These are phyloP conservation scores for Drosophila lowei DNA, from an alignment of 1,140 invertebrate genomes.

Conservation along the genomic window DNA sequence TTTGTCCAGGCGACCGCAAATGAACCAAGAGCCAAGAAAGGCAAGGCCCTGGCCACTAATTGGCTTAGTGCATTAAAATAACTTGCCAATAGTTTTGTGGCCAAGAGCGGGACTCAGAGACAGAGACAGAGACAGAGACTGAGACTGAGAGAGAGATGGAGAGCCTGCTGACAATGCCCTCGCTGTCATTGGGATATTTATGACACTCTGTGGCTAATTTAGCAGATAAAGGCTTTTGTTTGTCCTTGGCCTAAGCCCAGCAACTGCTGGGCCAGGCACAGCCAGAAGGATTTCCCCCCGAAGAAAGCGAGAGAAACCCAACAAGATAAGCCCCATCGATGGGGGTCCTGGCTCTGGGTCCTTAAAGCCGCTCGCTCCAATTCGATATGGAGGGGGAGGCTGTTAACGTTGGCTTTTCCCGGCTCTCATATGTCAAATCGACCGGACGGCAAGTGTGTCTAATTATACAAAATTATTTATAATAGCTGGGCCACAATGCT, in stretches of 20 bases:
- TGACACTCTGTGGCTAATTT: conserved; percentile 77
- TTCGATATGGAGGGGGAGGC: conserved; percentile 28
- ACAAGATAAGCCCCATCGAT: conserved; percentile 32
- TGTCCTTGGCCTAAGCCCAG: conserved; percentile 63
- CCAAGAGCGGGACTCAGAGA: conserved; percentile 22
- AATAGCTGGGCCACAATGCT: conserved; percentile 57
- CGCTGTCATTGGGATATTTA: conserved; percentile 76
- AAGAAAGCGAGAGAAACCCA: conserved; percentile 36
- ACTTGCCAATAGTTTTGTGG: conserved; percentile 77
- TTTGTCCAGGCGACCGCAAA: conserved; percentile 47
- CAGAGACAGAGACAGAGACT: background rate
- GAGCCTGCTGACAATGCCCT: conserved; percentile 54
- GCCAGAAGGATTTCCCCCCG: conserved; percentile 50
- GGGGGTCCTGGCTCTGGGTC: conserved; percentile 11
- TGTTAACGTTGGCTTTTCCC: conserved; percentile 22
- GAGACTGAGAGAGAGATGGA: conserved; percentile 1
- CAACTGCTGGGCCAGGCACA: conserved; percentile 23
- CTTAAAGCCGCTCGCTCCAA: conserved; percentile 22
- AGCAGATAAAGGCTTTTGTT: conserved; percentile 74
- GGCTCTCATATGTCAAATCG: conserved; percentile 64
- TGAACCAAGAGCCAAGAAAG: conserved; percentile 56
- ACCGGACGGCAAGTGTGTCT: conserved; percentile 73
- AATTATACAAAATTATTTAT: conserved; percentile 81
- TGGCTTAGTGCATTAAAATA: conserved; percentile 81
- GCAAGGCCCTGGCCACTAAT: conserved; percentile 62